These are phyloP conservation scores for Megaceryle torquata DNA, from an alignment of 2,113 vertebrate genomes.

Conservation along the genomic window DNA sequence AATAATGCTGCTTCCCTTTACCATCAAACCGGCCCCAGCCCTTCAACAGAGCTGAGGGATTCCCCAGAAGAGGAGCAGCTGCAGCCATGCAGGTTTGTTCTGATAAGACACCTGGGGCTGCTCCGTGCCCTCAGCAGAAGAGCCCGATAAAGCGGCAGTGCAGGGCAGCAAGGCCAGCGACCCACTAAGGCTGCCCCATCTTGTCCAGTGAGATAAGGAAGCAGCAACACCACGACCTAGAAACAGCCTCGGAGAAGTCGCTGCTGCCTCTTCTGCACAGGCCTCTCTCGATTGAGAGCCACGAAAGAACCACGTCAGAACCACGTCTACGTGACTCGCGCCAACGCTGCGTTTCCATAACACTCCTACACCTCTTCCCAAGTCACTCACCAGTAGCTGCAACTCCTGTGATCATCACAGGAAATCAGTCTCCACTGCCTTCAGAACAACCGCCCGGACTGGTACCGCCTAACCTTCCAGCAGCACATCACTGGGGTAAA, in stretches of 20 bases:
- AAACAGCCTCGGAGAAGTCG: background rate
- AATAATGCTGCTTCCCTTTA: background rate
- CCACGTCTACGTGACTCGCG: fast-evolving
- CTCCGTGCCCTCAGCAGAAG: fast-evolving
- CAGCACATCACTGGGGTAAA: fast-evolving
- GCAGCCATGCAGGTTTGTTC: fast-evolving
- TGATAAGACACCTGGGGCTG: background rate
- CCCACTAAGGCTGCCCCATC: fast-evolving
- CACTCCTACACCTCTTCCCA: background rate
- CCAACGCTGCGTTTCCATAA: background rate
- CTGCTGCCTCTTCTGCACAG: background rate
- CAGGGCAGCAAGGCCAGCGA: background rate
- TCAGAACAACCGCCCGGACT: fast-evolving
- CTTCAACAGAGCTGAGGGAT: background rate
- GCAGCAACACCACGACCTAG: background rate
- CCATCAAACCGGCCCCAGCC: background rate
- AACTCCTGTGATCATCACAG: fast-evolving
- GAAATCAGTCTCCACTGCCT: background rate
- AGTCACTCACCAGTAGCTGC: fast-evolving
- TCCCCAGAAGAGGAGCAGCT: background rate
- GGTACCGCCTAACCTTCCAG: background rate
- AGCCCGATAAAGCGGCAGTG: fast-evolving
- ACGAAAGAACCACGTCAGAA: fast-evolving
- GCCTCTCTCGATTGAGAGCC: fast-evolving
- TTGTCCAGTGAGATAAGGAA: background rate